phyloP scores from a whole-genome alignment of 1,140 invertebrate genomes.

The Batillaria attramentaria region DNA sequence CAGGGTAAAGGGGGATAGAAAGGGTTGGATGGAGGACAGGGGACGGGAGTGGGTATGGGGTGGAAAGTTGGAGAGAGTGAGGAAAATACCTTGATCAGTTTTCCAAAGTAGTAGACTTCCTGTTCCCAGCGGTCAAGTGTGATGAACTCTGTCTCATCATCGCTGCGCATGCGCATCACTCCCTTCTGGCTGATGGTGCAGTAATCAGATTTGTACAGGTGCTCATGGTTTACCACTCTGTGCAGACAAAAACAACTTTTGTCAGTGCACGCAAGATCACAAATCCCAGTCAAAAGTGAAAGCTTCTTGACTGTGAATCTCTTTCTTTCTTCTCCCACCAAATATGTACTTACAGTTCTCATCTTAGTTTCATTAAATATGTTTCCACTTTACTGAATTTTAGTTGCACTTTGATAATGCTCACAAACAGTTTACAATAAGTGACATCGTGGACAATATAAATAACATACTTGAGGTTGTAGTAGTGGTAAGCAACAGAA shows the following conservation, averaged over 20 bases:
- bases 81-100: conserved; percentile 65
- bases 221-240: conserved; percentile 67
- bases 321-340: too few relatives aligned
- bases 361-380: too few relatives aligned
- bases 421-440: too few relatives aligned
- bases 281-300: neutral
- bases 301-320: neutral
- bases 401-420: too few relatives aligned
- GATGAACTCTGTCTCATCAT: conserved; percentile 71
- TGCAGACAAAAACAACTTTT: neutral
- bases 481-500: conserved; percentile 70
- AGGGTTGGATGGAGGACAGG: too few relatives aligned
- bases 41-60: too few relatives aligned
- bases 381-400: too few relatives aligned
- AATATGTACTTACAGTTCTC: too few relatives aligned
- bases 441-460: neutral
- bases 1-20: neutral
- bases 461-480: conserved; percentile 70
- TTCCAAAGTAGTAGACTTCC: conserved; percentile 67
- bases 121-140: conserved; percentile 68
- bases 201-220: conserved; percentile 69
- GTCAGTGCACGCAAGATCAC: neutral
- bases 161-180: conserved; percentile 64
- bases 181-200: conserved; percentile 69
- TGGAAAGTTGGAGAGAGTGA: neutral